Percentiles rank a stretch among this genome's conserved stretches.
phyloP scores from a whole-genome alignment of 92 coral and sea anemone genomes.

The Porites rus region DNA sequence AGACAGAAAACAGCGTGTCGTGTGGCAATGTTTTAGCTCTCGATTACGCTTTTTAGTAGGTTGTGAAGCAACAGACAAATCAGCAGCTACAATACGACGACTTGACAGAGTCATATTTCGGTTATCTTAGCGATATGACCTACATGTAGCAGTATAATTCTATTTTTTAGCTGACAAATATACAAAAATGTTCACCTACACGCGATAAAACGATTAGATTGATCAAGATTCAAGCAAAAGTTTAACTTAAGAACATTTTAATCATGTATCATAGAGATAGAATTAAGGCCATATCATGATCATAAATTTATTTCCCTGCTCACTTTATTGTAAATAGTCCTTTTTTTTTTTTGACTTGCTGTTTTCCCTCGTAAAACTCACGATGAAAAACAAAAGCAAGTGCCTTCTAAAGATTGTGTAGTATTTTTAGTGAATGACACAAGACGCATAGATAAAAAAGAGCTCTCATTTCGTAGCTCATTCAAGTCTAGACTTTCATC shows the following conservation, averaged over 20 bases:
- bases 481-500: slow-evolving; percentile 35
- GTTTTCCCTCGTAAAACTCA: neutral
- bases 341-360: neutral
- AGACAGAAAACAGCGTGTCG: neutral
- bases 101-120: slow-evolving; percentile 17
- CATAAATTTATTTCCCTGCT: neutral
- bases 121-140: slow-evolving; percentile 33
- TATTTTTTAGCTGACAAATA: slow-evolving; percentile 35
- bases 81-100: neutral
- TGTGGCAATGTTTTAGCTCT: neutral
- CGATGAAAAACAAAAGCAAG: no score
- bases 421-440: neutral
- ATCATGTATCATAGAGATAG: slow-evolving; percentile 5
- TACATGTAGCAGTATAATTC: slow-evolving; percentile 2
- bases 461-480: slow-evolving; percentile 6
- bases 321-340: neutral
- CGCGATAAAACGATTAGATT: slow-evolving; percentile 46
- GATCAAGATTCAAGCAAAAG: slow-evolving; percentile 30
- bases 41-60: neutral
- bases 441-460: slow-evolving; percentile 18
- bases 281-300: neutral
- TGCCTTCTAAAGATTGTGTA: neutral
- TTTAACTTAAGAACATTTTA: slow-evolving; percentile 4
- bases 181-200: slow-evolving; percentile 14
- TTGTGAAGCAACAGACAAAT: neutral